Evolutionary conservation across 2,888 invertebrate genomes (phyloP), one percentile per base, ranked within the genome.

Genomic region (Blastobasis adustella): DNA sequence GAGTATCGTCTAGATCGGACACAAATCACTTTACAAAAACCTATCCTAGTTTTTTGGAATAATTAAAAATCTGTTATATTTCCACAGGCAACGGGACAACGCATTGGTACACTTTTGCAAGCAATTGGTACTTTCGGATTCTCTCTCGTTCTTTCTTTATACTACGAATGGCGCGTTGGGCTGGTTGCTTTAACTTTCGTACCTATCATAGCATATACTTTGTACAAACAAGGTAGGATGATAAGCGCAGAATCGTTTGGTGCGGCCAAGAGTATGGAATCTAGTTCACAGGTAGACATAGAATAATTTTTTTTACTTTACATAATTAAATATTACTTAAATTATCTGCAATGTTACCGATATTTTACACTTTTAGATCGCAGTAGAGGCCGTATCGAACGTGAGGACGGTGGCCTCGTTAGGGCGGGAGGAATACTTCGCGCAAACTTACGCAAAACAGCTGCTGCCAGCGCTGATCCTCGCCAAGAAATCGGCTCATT

Each of bases 331-430:
- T 23, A 23, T 23, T 23, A 23, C 23, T 1, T 23, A 23, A 23
- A 23, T 23, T 23, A 23, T 23, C 23, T 23, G 23, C 23, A 23
- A 23, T 23, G 23, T 23, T 23, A 23, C 23, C 23, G 23, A 23
- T 3, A 23, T 23, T 23, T 23, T 23, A 23, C 23, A 23, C 40
- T 48, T 48, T 48, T 45, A 92, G 92, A 85, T 94, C 53, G 93
- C 95, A 6, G 93, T 95, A 8, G 95, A 95, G 76, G 94, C 93
- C 4, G 93, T 95, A 2, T 90, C 92, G 6, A 94, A 94, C 63
- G 92, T 95, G 6, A 89, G 95, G 44, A 96, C 95, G 0, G 94
- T 95, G 0, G 93, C 91, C 0, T 93, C 94, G 0, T 75, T 95
- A 36, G 92, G 94, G 1, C 85, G 92, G 41, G 95, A 96, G 76